Base-by-base conservation (phyloP, 2,888 invertebrate species). In the Chydorus sphaericus region DNA sequence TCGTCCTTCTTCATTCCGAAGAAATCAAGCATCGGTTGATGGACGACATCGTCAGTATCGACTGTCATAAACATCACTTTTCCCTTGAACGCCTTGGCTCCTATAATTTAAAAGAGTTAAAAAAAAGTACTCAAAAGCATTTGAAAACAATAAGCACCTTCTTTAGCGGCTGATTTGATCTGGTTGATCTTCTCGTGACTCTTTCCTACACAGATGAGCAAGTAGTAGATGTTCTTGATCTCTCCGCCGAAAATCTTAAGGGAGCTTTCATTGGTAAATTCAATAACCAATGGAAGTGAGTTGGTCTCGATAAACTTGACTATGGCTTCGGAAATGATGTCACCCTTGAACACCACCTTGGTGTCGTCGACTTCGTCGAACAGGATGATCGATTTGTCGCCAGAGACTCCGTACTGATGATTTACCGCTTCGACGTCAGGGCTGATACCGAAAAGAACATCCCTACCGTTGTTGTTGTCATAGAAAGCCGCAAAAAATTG, bases 161-260 rank as follows among this genome's bases (percentile, higher is more conserved):
- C 80, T 67, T 82, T 83, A 68, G 91, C 81, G 18, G 79, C 81
- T 14, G 85, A 85, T 37, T 86, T 72, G 67, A 82, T 81, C 56
- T 90, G 87, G 67, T 82, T 84, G 66, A 90, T 89, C 63, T 79
- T 81, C 69, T 84, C 83, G 8, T n/a, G 6, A 10, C n/a, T n/a
- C 77, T 93, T 91, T 68, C 89, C 90, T 65, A 96, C 76, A 81
- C 99, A 98, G 67, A 97, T 73, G 60, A 99, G 78, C 63, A 96
- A 79, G 73, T 99, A 98, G 63, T 96, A 79, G 73, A 99, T 98
- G 66, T 85, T 89, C 75, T 97, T 96, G 73, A 98, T 88, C 58
- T 92, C 89, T 63, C 97, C 97, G 55, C 93, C 92, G 70, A 99
- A 99, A 73, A 99, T 93, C 73, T 94, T 94, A 69, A 90, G 87